phyloP scores from a whole-genome alignment of 2,797 vertebrate species.

The Coracias cyanogaster region DNA sequence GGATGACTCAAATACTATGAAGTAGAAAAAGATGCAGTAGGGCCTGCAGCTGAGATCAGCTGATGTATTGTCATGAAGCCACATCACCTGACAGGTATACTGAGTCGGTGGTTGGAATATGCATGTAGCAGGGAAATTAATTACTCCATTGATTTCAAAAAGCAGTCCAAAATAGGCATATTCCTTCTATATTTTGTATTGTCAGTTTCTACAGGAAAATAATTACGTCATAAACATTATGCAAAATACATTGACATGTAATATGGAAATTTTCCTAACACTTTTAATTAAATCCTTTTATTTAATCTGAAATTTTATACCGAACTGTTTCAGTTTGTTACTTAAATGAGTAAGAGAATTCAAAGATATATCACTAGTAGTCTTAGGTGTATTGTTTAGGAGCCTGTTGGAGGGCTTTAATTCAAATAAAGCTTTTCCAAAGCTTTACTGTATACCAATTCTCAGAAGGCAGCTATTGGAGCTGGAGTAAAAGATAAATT shows the following conservation, averaged over 20 bases:
- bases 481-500: conserved; percentile 4
- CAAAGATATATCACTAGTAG: not conserved
- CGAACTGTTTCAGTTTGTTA: not conserved
- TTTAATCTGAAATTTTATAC: not conserved
- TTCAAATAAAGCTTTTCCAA: not conserved
- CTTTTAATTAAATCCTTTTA: not conserved
- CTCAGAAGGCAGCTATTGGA: not conserved
- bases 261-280: not conserved
- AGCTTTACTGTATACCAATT: not conserved
- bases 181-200: not conserved
- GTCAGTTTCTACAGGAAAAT: not conserved
- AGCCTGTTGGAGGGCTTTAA: not conserved
- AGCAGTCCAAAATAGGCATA: not conserved
- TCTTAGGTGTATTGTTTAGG: not conserved
- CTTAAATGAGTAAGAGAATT: not conserved
- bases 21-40: not conserved
- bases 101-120: not conserved
- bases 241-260: not conserved
- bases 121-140: not conserved
- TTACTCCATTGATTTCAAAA: not conserved
- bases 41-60: not conserved
- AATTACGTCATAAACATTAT: not conserved
- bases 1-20: not conserved
- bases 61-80: not conserved
- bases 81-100: not conserved